Percentiles rank a stretch among this genome's conserved stretches.
Conservation (phyloP, 2,888 invertebrate genomes). For the Ophonus ardosiacus region DNA sequence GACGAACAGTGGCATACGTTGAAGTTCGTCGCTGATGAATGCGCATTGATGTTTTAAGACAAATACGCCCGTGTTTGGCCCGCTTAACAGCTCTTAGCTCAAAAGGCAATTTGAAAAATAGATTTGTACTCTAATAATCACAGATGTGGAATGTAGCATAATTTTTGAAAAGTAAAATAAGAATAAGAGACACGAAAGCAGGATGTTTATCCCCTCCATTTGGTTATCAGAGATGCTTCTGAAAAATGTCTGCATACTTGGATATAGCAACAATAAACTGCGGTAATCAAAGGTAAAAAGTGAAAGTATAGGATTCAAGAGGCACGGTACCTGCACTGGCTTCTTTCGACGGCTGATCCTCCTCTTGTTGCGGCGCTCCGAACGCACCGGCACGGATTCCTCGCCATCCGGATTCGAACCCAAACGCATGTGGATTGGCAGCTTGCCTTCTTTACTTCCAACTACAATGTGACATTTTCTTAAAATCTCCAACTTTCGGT, state of each 20-base stretch:
- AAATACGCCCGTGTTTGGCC: no score
- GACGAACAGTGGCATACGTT: no score
- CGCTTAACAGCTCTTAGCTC: neutral
- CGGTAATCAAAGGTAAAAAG: slow-evolving; percentile 34
- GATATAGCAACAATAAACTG: slow-evolving; percentile 56
- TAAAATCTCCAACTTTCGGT: no score
- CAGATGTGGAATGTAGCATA: neutral
- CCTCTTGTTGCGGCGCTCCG: slow-evolving; percentile 44
- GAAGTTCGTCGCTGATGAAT: no score
- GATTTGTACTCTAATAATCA: slow-evolving; percentile 26
- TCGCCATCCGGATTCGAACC: slow-evolving; percentile 71
- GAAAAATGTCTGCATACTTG: slow-evolving; percentile 63
- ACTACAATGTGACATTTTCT: neutral
- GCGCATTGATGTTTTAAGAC: no score
- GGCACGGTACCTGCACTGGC: slow-evolving; percentile 59
- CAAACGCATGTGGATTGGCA: slow-evolving; percentile 74
- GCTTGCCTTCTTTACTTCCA: slow-evolving; percentile 70
- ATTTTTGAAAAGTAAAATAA: slow-evolving; percentile 10
- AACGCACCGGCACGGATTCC: slow-evolving; percentile 58
- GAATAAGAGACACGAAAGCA: slow-evolving; percentile 45
- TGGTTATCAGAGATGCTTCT: slow-evolving; percentile 52
- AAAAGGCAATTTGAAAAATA: slow-evolving; percentile 18
- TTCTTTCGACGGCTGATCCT: slow-evolving; percentile 44
- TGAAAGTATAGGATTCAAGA: slow-evolving; percentile 45
- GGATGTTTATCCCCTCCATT: slow-evolving; percentile 4